These are phyloP conservation scores for Tympanoctomys barrerae DNA, from an alignment of 2,797 vertebrate genomes.

Conservation along the genomic window DNA sequence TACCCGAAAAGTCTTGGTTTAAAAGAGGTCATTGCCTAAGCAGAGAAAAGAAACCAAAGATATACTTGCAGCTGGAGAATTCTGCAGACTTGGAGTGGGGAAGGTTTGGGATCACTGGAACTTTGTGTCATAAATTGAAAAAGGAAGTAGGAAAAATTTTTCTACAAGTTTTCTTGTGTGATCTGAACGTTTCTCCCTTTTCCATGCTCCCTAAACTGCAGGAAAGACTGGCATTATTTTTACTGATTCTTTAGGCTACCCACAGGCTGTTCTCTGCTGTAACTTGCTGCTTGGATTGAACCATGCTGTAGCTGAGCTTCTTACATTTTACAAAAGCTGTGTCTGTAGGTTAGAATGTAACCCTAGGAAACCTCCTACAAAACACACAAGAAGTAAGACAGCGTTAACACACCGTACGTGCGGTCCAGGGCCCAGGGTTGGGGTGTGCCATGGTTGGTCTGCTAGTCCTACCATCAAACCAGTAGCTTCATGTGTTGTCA, in stretches of 20 bases:
- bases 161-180: neutral
- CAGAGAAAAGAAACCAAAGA: neutral
- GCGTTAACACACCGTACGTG: fast-evolving
- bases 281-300: neutral
- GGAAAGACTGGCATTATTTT: neutral
- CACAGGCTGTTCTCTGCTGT: neutral
- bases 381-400: neutral
- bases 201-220: neutral
- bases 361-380: neutral
- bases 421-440: neutral
- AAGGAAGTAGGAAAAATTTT: neutral
- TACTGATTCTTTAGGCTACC: neutral
- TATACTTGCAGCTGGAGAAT: neutral
- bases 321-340: neutral
- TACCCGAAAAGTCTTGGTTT: neutral
- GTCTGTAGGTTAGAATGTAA: neutral
- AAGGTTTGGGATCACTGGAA: neutral
- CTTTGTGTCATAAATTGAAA: neutral
- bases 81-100: neutral
- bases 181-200: neutral
- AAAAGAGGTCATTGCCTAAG: neutral
- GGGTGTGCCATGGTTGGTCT: neutral
- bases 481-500: neutral
- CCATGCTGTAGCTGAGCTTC: neutral
- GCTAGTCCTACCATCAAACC: neutral